phyloP scores from a whole-genome alignment of 64 coral and sea anemone genomes.

The Anthopleura sola region DNA sequence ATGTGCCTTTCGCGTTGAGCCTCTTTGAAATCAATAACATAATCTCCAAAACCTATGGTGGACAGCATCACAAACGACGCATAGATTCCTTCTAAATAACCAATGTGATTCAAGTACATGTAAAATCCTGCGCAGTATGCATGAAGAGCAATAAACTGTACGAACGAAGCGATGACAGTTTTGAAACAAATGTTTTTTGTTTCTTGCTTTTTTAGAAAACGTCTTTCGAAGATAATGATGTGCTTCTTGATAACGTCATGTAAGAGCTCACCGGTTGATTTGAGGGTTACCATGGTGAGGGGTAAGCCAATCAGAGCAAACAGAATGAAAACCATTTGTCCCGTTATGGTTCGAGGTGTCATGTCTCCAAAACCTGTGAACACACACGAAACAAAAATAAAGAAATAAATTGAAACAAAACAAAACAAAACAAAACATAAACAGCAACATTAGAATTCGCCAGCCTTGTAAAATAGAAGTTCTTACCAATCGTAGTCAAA shows the following conservation, averaged over 20 bases:
- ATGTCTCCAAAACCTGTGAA: not conserved
- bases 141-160: not conserved
- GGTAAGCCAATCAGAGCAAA: not conserved
- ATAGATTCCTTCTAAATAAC: constrained; percentile 1
- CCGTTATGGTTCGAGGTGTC: not conserved
- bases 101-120: not conserved
- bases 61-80: not conserved
- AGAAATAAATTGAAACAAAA: not conserved
- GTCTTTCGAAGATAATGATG: not conserved
- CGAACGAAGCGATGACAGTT: not conserved
- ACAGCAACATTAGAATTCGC: not conserved
- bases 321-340: not conserved
- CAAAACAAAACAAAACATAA: not conserved
- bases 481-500: constrained; percentile 18
- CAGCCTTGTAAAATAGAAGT: not conserved
- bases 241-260: not conserved
- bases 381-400: not conserved
- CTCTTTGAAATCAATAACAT: not conserved
- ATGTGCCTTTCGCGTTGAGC: not conserved
- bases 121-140: not conserved
- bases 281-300: not conserved
- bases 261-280: not conserved
- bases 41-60: constrained; percentile 10
- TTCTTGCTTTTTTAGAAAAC: not conserved
- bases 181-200: not conserved